A percentile compares a stretch with the other conserved stretches of the same genome.
Evolutionary conservation across 2,113 vertebrate genomes (phyloP).

Genomic region (Dromaius novaehollandiae): DNA sequence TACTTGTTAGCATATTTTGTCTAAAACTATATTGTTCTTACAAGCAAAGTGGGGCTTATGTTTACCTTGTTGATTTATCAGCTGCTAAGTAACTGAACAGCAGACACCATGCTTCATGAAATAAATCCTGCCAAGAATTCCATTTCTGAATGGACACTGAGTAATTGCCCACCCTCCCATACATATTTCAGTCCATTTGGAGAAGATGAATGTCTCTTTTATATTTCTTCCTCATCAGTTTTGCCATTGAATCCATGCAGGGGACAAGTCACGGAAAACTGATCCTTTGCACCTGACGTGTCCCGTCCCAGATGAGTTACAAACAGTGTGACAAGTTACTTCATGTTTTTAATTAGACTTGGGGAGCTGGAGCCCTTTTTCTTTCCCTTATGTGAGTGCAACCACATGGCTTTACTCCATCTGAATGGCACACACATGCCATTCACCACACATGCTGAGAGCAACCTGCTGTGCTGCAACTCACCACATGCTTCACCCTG

Average conservation of each 20-base stretch:
- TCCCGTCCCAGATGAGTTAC: neutral
- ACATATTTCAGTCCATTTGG: neutral
- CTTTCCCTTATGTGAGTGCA: neutral
- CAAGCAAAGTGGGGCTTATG: neutral
- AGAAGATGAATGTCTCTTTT: neutral
- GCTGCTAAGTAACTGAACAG: neutral
- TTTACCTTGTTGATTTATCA: neutral
- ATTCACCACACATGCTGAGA: neutral
- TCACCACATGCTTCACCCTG: neutral
- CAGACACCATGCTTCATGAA: neutral
- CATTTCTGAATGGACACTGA: neutral
- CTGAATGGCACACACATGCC: neutral
- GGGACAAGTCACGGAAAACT: neutral
- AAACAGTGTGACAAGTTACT: neutral
- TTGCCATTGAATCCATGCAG: neutral
- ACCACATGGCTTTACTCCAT: neutral
- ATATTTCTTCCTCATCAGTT: neutral
- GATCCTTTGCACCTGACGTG: fast-evolving
- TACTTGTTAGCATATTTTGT: neutral
- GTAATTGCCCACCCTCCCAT: neutral
- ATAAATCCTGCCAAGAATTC: neutral
- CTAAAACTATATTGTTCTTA: neutral
- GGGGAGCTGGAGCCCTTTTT: neutral
- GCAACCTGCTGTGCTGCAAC: neutral
- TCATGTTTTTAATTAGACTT: neutral